phyloP scores from a whole-genome alignment of 2,888 invertebrate genomes.

The Ophion ellenae region DNA sequence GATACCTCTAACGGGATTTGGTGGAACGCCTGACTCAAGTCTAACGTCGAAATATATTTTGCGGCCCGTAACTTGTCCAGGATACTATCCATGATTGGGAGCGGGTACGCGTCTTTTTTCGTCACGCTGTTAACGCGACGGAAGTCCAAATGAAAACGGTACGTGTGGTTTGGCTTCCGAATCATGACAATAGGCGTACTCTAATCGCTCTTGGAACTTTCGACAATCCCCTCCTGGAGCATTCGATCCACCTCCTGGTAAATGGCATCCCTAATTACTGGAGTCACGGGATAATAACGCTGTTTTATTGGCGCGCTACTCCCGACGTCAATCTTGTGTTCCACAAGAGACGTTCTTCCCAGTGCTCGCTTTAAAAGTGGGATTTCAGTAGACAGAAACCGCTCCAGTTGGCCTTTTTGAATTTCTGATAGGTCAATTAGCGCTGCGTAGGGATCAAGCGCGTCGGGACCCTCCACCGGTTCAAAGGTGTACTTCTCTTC shows the following conservation, averaged over 20 bases:
- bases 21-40: conserved; percentile 16
- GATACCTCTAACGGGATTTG: neutral
- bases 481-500: neutral
- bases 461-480: neutral
- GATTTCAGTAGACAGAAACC: neutral
- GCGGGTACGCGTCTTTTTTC: conserved; percentile 57
- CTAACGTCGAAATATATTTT: neutral
- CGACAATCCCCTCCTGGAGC: neutral
- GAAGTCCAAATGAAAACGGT: conserved; percentile 32
- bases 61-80: conserved; percentile 69
- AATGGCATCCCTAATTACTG: neutral
- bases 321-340: neutral
- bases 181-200: too few species aligned
- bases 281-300: neutral
- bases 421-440: neutral
- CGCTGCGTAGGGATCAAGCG: neutral
- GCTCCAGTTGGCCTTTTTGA: neutral
- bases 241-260: neutral
- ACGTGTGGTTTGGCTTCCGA: neutral
- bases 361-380: neutral
- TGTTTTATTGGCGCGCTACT: neutral
- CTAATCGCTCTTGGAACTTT: conserved; percentile 1
- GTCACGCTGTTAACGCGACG: conserved; percentile 62
- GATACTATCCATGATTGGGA: conserved; percentile 61
- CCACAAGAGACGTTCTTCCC: neutral